phyloP scores from a whole-genome alignment of 1,140 invertebrate genomes.

The Neodiprion virginianus region DNA sequence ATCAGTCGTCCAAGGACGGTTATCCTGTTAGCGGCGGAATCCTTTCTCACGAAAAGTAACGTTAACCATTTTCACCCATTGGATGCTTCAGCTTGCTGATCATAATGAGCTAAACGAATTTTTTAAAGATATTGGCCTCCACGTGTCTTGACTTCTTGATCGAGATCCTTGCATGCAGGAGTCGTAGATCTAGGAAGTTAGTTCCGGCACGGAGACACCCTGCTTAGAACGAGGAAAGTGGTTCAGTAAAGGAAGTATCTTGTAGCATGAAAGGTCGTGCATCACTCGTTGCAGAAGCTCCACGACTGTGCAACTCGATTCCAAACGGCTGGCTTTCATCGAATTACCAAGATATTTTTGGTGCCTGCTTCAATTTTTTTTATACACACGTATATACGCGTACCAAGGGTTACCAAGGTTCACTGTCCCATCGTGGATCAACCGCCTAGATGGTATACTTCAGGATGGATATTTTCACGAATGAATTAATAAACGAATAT shows the following conservation, averaged over 20 bases:
- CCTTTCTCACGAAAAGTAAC: too few species aligned
- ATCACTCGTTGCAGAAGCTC: conserved; percentile 7
- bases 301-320: conserved; percentile 29
- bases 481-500: too few species aligned
- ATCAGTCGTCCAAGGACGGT: too few species aligned
- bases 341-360: conserved; percentile 22
- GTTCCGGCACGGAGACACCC: not conserved
- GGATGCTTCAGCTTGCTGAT: too few species aligned
- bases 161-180: too few species aligned
- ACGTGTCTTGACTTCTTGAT: too few species aligned
- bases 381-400: not conserved
- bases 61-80: too few species aligned
- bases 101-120: too few species aligned
- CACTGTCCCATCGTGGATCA: not conserved
- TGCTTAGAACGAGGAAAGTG: not conserved
- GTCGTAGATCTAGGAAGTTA: too few species aligned
- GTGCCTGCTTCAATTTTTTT: conserved; percentile 13
- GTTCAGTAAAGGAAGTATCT: not conserved
- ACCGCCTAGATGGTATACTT: not conserved
- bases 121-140: too few species aligned
- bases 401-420: not conserved
- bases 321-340: conserved; percentile 25
- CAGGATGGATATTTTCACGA: too few species aligned
- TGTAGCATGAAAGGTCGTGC: not conserved
- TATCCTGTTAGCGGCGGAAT: too few species aligned